Percentiles rank a stretch among this genome's conserved stretches.
Conservation (phyloP, 2,113 vertebrate genomes). For the Lamprotornis superbus region DNA sequence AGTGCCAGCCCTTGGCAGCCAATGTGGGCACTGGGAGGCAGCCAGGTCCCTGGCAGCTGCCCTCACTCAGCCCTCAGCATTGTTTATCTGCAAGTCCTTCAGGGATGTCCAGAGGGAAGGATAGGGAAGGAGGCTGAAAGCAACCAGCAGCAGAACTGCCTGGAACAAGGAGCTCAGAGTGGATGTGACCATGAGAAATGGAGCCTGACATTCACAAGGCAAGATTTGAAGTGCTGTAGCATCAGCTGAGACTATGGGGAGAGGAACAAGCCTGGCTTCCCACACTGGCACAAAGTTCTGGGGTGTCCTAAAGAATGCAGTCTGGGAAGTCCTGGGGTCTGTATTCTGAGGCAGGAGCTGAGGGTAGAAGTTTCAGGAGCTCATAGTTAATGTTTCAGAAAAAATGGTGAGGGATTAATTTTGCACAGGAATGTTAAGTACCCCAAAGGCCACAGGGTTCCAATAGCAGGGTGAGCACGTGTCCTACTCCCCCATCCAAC, state of each 20-base stretch:
- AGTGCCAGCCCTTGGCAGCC: not conserved
- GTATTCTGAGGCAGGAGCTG: not conserved
- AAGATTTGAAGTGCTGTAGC: not conserved
- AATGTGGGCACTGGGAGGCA: not conserved
- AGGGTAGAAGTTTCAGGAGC: not conserved
- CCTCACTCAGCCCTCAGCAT: fast-evolving
- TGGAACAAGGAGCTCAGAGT: not conserved
- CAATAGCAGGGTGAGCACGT: not conserved
- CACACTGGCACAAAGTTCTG: not conserved
- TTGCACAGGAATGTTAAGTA: not conserved
- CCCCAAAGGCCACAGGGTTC: not conserved
- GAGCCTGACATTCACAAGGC: not conserved
- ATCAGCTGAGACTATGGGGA: not conserved
- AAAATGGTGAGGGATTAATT: not conserved
- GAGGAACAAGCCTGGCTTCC: not conserved
- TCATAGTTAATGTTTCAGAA: not conserved
- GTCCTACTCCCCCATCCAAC: not conserved
- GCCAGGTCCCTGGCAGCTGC: not conserved
- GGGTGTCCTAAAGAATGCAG: not conserved
- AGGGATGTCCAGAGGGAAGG: not conserved
- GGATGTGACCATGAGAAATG: not conserved
- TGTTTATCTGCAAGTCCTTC: not conserved
- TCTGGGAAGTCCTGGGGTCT: not conserved
- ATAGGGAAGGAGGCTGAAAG: not conserved
- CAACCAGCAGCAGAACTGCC: not conserved